phyloP scores from a whole-genome alignment of 2,888 invertebrate species.

The Nemurella pictetii region DNA sequence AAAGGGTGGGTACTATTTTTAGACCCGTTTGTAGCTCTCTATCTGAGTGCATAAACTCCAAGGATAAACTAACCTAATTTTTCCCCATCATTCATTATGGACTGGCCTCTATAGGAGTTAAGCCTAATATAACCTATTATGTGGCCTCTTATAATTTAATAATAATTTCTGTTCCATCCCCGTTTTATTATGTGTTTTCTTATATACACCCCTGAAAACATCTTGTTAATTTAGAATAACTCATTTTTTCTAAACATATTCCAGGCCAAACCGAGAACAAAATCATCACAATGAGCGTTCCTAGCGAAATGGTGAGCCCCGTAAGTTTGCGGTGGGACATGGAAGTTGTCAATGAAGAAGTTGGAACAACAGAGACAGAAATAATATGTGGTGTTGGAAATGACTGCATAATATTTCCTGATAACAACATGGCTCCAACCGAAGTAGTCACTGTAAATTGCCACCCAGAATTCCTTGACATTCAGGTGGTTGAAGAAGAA shows the following conservation, averaged over 20 bases:
- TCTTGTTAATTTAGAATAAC: not conserved
- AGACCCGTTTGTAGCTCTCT: constrained; percentile 49
- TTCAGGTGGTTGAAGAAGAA: constrained; percentile 71
- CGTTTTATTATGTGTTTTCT: too few species aligned
- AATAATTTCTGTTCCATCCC: not conserved
- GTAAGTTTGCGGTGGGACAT: constrained; percentile 22
- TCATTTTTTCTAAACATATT: not conserved
- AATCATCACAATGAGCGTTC: constrained; percentile 6
- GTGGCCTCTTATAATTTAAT: not conserved
- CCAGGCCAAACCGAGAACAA: not conserved
- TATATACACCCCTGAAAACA: not conserved
- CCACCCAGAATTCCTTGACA: constrained; percentile 54
- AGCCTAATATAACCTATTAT: not conserved
- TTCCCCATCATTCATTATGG: constrained; percentile 17
- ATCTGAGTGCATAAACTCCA: constrained; percentile 41
- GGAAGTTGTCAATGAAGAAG: constrained; percentile 45
- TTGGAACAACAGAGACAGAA: constrained; percentile 52
- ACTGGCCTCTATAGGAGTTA: not conserved
- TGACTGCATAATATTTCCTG: constrained; percentile 41
- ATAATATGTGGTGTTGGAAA: constrained; percentile 57
- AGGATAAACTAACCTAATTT: constrained; percentile 29
- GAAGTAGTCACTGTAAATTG: constrained; percentile 48
- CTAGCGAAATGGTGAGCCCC: not conserved
- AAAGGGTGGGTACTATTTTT: not conserved
- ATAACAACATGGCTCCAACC: constrained; percentile 12